Conservation (phyloP, 2,888 invertebrate species). For the Actias luna region DNA sequence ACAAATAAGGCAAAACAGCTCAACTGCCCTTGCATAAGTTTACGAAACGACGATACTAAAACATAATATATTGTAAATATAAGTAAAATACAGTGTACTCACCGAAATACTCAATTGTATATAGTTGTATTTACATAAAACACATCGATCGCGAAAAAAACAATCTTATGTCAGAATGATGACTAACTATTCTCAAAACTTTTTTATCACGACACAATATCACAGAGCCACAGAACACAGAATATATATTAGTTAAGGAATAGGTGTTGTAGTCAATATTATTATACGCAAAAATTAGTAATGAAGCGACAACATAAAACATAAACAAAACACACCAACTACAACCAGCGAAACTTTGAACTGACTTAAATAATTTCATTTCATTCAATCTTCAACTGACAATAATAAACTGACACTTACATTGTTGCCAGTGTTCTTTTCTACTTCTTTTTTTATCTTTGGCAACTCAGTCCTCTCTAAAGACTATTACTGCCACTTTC, state of each 20-base stretch:
- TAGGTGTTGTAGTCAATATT: conserved; percentile 27
- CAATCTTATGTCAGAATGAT: conserved; percentile 25
- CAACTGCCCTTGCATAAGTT: conserved; percentile 15
- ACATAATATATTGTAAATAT: conserved; percentile 10
- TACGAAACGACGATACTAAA: conserved; percentile 14
- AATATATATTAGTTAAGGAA: conserved; percentile 18
- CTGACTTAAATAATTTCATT: conserved; percentile 19
- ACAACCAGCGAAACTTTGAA: conserved; percentile 35
- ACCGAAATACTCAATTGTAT: conserved; percentile 15
- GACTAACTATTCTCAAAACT: conserved; percentile 9
- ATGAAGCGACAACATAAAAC: conserved; percentile 39
- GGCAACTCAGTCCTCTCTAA: too few species aligned
- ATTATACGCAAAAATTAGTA: conserved; percentile 35
- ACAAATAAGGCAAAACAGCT: conserved; percentile 48
- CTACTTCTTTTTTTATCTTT: too few species aligned
- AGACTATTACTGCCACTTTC: too few species aligned
- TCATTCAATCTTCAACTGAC: neutral
- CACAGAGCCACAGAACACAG: conserved; percentile 52
- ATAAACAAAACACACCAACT: conserved; percentile 48
- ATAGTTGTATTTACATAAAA: neutral
- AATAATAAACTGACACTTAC: neutral
- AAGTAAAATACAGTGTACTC: conserved; percentile 20
- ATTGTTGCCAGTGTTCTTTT: neutral
- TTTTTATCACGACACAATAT: conserved; percentile 35
- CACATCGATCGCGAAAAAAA: conserved; percentile 21